These are phyloP conservation scores for Sesamia inferens DNA, from an alignment of 2,888 invertebrate species.

Conservation along the genomic window DNA sequence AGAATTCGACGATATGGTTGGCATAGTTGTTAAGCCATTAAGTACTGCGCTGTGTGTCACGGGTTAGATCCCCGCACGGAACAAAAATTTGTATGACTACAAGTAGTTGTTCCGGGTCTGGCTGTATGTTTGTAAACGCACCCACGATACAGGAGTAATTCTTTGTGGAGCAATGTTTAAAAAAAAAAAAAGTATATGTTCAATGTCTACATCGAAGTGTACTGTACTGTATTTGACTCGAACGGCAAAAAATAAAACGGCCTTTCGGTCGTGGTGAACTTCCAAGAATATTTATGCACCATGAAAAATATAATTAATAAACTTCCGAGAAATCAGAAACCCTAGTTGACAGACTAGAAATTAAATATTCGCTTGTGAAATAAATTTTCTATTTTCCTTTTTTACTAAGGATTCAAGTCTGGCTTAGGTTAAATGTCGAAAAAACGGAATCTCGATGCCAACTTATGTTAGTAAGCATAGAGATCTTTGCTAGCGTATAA, in stretches of 20 bases:
- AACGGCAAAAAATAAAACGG: not conserved
- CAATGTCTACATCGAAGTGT: not conserved
- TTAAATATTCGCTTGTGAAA: not conserved
- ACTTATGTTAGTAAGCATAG: not conserved
- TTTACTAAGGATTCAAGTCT: not conserved
- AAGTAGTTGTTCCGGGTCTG: no score
- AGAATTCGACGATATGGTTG: no score
- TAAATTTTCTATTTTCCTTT: not conserved
- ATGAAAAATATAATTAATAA: slow-evolving; percentile 20
- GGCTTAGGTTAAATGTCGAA: not conserved
- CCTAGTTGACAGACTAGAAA: slow-evolving; percentile 1
- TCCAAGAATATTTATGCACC: not conserved
- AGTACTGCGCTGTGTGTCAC: no score
- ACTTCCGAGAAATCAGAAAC: slow-evolving; percentile 18
- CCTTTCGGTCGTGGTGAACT: not conserved
- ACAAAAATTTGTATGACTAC: no score
- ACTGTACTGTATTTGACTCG: not conserved
- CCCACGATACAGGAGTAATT: no score
- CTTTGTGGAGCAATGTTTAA: no score
- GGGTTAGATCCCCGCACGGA: no score
- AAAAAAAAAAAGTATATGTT: slow-evolving; percentile 9
- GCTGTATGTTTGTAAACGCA: no score
- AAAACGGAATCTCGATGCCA: not conserved
- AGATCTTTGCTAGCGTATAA: not conserved
- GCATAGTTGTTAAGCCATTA: no score